These are phyloP conservation scores for Gnathonemus echidnorhynchus DNA, from an alignment of 2,113 vertebrate species.

Conservation along the genomic window DNA sequence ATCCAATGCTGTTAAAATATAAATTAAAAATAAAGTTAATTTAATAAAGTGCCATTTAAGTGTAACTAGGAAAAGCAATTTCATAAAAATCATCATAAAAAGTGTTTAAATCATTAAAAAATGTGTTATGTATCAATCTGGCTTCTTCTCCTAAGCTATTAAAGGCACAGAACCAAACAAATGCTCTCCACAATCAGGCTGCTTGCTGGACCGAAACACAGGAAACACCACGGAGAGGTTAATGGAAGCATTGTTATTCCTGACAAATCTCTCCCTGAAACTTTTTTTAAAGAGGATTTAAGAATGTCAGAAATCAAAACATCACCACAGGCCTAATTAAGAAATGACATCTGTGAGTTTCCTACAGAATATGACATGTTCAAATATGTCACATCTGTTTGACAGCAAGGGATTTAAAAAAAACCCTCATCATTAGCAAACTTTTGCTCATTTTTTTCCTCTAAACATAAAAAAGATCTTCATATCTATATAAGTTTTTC, in stretches of 20 bases:
- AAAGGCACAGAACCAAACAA: not conserved
- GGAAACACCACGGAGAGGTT: not conserved
- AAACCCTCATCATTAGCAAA: slow-evolving; percentile 62
- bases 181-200: not conserved
- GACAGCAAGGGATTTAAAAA: slow-evolving; percentile 60
- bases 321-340: slow-evolving; percentile 86
- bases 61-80: not conserved
- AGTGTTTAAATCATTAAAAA: not conserved
- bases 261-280: slow-evolving; percentile 3
- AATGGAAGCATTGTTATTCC: not conserved
- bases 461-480: slow-evolving; percentile 41
- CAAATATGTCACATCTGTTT: slow-evolving; percentile 69
- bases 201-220: not conserved
- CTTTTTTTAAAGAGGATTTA: slow-evolving; percentile 42
- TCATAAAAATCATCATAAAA: not conserved
- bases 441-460: slow-evolving; percentile 50
- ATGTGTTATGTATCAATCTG: not conserved
- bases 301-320: slow-evolving; percentile 53
- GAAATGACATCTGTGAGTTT: slow-evolving; percentile 73
- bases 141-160: not conserved
- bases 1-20: not conserved
- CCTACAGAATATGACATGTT: slow-evolving; percentile 65
- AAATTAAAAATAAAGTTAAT: not conserved
- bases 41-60: not conserved
- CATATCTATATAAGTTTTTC: slow-evolving; percentile 42